phyloP scores from a whole-genome alignment of 2,113 vertebrate genomes.

The Lamprologus lemairii region DNA sequence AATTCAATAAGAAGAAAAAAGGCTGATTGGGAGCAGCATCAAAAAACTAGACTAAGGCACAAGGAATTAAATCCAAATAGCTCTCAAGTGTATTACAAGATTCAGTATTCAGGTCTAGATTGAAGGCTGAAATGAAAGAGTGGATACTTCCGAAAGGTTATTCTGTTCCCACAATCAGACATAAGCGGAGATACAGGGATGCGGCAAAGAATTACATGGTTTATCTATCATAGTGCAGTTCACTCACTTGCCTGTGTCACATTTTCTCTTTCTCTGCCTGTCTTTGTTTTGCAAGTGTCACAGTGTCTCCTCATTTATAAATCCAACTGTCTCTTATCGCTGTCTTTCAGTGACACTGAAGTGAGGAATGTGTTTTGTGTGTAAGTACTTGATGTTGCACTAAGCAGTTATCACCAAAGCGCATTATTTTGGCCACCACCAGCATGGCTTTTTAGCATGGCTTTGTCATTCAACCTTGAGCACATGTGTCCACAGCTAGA shows the following conservation, averaged over 20 bases:
- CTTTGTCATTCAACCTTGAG: neutral
- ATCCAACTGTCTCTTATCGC: neutral
- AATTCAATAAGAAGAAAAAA: neutral
- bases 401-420: neutral
- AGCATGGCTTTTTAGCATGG: neutral
- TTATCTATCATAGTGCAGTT: constrained; percentile 22
- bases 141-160: neutral
- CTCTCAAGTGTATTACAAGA: neutral
- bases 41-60: neutral
- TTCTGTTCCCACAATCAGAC: neutral
- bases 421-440: neutral
- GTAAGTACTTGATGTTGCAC: neutral
- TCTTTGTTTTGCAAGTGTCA: neutral
- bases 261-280: neutral
- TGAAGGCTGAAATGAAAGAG: neutral
- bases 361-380: neutral
- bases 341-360: neutral
- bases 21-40: neutral
- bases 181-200: constrained; percentile 1
- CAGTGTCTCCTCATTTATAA: neutral
- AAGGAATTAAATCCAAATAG: neutral
- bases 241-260: neutral
- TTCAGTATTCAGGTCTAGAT: neutral
- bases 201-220: neutral
- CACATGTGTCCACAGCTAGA: neutral